Percentiles rank a stretch among this genome's conserved stretches.
Conservation (phyloP, 2,888 invertebrate species). For the Drosophila algonquin region DNA sequence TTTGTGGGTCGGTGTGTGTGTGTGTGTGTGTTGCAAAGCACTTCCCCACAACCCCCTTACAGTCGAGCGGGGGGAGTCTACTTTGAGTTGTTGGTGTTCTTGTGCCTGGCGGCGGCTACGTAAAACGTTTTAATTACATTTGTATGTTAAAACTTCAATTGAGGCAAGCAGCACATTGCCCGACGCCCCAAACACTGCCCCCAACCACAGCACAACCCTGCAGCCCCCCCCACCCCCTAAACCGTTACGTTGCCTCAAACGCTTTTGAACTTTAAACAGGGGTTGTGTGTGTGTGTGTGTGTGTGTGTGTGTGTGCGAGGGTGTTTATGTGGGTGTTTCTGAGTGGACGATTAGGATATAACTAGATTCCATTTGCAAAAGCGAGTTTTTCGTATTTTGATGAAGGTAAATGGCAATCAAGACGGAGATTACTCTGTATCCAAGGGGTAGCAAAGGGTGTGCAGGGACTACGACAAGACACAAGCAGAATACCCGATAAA, state of each 20-base stretch:
- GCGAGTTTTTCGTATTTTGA: slow-evolving; percentile 72
- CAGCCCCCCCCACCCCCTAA: slow-evolving; percentile 13
- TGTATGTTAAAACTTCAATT: slow-evolving; percentile 80
- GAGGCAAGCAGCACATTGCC: slow-evolving; percentile 51
- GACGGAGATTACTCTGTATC: slow-evolving; percentile 24
- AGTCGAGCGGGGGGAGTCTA: slow-evolving; percentile 41
- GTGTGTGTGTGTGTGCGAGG: slow-evolving; percentile 20
- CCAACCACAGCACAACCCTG: background rate
- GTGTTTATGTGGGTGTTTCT: slow-evolving; percentile 44
- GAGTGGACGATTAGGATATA: slow-evolving; percentile 71
- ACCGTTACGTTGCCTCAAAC: slow-evolving; percentile 53
- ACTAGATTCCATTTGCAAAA: slow-evolving; percentile 72
- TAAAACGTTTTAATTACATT: slow-evolving; percentile 80
- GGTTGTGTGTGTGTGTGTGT: slow-evolving; percentile 47
- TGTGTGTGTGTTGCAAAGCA: slow-evolving; percentile 34
- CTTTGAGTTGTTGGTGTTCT: slow-evolving; percentile 55
- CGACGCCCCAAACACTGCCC: slow-evolving; percentile 21
- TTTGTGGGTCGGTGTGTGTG: slow-evolving; percentile 14
- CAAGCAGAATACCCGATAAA: too few relatives aligned
- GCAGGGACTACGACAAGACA: background rate
- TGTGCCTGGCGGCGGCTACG: slow-evolving; percentile 71
- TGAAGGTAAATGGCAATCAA: slow-evolving; percentile 75
- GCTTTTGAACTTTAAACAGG: slow-evolving; percentile 74
- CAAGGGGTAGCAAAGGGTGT: background rate
- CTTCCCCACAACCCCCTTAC: slow-evolving; percentile 64